Percentiles rank a stretch among this genome's conserved stretches.
Conservation (phyloP, 2,113 vertebrate species). For the Anguilla japonica region DNA sequence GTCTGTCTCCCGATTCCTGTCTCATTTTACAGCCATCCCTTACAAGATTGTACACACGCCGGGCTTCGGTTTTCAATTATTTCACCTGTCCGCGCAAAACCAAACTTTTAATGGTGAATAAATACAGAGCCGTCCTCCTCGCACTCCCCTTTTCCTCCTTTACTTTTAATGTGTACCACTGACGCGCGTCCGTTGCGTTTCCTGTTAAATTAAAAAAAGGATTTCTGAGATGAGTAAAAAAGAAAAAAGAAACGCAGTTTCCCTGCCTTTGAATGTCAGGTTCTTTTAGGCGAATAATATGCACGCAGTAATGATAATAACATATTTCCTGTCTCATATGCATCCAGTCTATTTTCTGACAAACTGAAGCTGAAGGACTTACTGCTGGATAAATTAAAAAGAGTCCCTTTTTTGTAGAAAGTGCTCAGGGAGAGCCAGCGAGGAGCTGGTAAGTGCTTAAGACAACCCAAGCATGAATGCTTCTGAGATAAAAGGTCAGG, state of each 20-base stretch:
- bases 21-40: slow-evolving; percentile 99
- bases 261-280: slow-evolving; percentile 67
- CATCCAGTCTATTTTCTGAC: slow-evolving; percentile 59
- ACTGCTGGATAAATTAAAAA: slow-evolving; percentile 61
- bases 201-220: slow-evolving; percentile 67
- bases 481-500: slow-evolving; percentile 82
- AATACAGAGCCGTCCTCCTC: slow-evolving; percentile 65
- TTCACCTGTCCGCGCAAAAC: slow-evolving; percentile 91
- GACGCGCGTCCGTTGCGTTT: slow-evolving; percentile 66
- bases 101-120: slow-evolving; percentile 77
- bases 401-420: slow-evolving; percentile 56
- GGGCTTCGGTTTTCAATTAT: slow-evolving; percentile 98
- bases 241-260: slow-evolving; percentile 62
- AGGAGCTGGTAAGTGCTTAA: slow-evolving; percentile 77
- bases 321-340: slow-evolving; percentile 70
- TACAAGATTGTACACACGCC: slow-evolving; percentile 97
- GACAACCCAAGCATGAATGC: slow-evolving; percentile 75
- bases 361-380: slow-evolving; percentile 49
- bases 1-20: slow-evolving; percentile 96
- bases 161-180: slow-evolving; percentile 61
- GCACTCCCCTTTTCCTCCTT: slow-evolving; percentile 47
- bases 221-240: slow-evolving; percentile 68
- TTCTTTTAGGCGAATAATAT: slow-evolving; percentile 66
- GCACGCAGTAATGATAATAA: slow-evolving; percentile 67
- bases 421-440: slow-evolving; percentile 68